Conservation (phyloP, 2,113 vertebrate genomes). For the Mixornis gularis region DNA sequence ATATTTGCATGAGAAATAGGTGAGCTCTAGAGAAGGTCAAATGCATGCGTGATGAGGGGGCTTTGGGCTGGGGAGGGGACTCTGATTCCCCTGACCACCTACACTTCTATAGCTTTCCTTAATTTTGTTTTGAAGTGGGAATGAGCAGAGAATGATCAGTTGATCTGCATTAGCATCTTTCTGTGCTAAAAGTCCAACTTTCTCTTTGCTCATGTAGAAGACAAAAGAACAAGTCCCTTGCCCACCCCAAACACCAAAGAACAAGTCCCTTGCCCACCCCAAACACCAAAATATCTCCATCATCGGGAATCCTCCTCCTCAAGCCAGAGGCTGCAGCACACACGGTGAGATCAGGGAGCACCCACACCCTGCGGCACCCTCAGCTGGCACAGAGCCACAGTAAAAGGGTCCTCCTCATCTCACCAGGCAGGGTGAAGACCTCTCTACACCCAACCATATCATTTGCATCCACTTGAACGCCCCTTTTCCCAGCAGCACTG, state of each 20-base stretch:
- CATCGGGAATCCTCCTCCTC: not conserved
- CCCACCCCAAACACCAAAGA: not conserved
- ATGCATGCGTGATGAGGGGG: not conserved
- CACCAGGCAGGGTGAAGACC: not conserved
- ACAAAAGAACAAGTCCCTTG: not conserved
- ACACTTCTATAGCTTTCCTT: not conserved
- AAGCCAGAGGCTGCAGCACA: not conserved
- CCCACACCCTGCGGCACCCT: fast-evolving
- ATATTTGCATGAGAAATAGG: conserved; percentile 31
- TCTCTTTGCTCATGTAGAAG: not conserved
- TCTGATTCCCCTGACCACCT: not conserved
- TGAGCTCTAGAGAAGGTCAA: conserved; percentile 2
- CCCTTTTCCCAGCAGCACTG: not conserved
- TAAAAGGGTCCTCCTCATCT: fast-evolving
- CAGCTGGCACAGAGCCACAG: not conserved
- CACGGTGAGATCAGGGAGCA: fast-evolving
- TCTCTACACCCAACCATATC: not conserved
- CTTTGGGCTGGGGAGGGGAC: not conserved
- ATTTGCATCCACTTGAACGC: not conserved
- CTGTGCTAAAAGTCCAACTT: not conserved
- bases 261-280: not conserved
- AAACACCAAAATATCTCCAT: not conserved
- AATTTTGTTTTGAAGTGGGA: not conserved
- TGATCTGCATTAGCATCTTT: fast-evolving
- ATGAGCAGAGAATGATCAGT: fast-evolving